Evolutionary conservation across 2,888 invertebrate species (phyloP), one percentile per base, ranked within the genome.

Genomic region (Yponomeuta sedellus): DNA sequence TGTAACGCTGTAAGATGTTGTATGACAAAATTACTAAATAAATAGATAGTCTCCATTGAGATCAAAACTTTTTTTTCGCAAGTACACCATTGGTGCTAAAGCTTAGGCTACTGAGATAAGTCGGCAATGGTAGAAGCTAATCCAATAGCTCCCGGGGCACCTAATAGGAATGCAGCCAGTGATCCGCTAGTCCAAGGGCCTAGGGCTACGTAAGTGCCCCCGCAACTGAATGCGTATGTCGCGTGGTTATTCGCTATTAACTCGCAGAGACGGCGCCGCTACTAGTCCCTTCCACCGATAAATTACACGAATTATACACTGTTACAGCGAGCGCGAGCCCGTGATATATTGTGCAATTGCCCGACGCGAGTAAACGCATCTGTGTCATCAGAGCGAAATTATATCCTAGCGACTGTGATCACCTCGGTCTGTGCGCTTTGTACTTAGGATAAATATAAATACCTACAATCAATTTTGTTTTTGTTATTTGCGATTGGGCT

Each of bases 271-370:
- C 75, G 65, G 74, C 73, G 76, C 77, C 73, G 86, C 88, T 88
- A 87, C 89, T 85, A 88, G 83, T 83, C 76, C 74, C 77, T 75
- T 74, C 77, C 77, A 72, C 74, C 83, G 80, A 89, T 90, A 90
- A 90, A 90, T 90, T 84, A 90, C 80, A 85, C 88, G 88, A 90
- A 90, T 90, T 90, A 91, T 86, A 88, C 85, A 80, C 79, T 79
- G 81, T 77, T 77, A 79, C 77, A 76, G 80, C 74, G 76, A 78
- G 80, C 81, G 83, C 82, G 78, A 75, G 77, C 82, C 73, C 77
- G 88, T 90, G 89, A 91, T 90, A 90, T 91, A 90, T 88, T 86
- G 88, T 82, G 76, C 82, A 78, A 82, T 81, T 76, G 82, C 82
- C 72, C 71, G 76, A n/a, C 19, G 22, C 61, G 73, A 77, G 78